Conservation (phyloP, 2,113 vertebrate species). For the Eonycteris spelaea region DNA sequence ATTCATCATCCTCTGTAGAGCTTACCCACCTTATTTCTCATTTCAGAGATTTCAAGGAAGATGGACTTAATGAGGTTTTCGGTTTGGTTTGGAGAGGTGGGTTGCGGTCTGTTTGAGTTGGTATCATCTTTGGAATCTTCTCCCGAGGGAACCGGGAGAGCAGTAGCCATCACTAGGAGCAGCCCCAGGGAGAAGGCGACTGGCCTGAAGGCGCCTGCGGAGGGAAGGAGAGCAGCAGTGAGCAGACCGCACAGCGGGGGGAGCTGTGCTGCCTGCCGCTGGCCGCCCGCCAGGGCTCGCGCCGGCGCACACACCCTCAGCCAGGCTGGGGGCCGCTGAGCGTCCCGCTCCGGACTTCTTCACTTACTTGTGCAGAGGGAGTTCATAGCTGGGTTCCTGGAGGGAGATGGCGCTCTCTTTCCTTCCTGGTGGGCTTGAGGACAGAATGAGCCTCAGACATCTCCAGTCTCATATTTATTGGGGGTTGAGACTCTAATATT, state of each 20-base stretch:
- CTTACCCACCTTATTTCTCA: conserved; percentile 80
- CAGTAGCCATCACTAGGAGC: conserved; percentile 53
- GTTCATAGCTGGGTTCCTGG: conserved; percentile 72
- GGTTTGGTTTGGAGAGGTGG: neutral
- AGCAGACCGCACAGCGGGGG: conserved; percentile 27
- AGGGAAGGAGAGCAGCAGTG: conserved; percentile 38
- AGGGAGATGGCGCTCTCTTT: conserved; percentile 61
- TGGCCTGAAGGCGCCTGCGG: conserved; percentile 53
- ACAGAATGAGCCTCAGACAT: conserved; percentile 79
- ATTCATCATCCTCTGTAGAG: neutral
- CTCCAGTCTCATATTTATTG: conserved; percentile 84
- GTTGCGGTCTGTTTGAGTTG: neutral
- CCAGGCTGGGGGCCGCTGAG: neutral
- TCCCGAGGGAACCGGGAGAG: conserved; percentile 43
- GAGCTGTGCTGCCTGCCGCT: conserved; percentile 14
- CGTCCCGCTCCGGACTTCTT: conserved; percentile 25
- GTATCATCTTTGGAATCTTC: conserved; percentile 50
- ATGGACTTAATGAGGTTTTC: conserved; percentile 57
- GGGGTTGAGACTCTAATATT: conserved; percentile 78
- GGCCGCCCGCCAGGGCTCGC: conserved; percentile 25
- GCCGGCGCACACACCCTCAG: neutral
- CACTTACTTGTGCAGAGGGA: conserved; percentile 62
- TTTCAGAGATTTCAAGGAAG: neutral
- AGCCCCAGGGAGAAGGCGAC: conserved; percentile 52
- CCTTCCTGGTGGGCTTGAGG: conserved; percentile 68